These are phyloP conservation scores for Cryptoprocta ferox DNA, from an alignment of 2,797 vertebrate species.

Conservation along the genomic window DNA sequence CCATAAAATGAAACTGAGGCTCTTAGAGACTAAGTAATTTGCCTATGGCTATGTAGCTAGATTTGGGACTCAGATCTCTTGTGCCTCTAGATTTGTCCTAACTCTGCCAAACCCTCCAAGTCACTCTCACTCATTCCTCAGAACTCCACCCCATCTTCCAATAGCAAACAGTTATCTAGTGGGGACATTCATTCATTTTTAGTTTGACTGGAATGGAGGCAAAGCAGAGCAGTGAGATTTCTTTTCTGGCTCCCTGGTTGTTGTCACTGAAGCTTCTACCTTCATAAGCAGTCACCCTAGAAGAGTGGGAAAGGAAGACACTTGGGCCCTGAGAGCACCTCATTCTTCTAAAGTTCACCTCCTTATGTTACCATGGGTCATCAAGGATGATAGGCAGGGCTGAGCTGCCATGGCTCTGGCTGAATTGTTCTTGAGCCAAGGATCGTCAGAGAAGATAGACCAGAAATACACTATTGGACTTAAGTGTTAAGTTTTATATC, in stretches of 20 bases:
- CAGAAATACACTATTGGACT: not conserved
- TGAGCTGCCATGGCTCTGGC: not conserved
- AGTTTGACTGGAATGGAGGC: not conserved
- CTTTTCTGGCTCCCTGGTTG: not conserved
- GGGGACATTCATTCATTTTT: not conserved
- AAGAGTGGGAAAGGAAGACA: not conserved
- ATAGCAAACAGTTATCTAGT: not conserved
- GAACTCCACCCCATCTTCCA: not conserved
- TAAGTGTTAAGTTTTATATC: not conserved
- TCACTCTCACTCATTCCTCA: not conserved
- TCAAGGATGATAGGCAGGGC: no score
- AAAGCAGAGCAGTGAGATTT: slow-evolving; percentile 10
- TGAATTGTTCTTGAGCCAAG: not conserved
- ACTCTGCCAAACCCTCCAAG: not conserved
- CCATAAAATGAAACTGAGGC: not conserved
- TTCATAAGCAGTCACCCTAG: not conserved
- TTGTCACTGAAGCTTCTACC: not conserved
- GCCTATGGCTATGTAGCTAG: not conserved
- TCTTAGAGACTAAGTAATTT: not conserved
- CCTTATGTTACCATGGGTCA: not conserved
- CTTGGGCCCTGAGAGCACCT: not conserved
- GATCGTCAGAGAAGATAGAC: not conserved
- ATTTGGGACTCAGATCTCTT: not conserved
- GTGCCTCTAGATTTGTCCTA: not conserved
- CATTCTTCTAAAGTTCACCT: not conserved